Base-by-base conservation (phyloP, 2,113 vertebrate species). In the Mus musculus region DNA sequence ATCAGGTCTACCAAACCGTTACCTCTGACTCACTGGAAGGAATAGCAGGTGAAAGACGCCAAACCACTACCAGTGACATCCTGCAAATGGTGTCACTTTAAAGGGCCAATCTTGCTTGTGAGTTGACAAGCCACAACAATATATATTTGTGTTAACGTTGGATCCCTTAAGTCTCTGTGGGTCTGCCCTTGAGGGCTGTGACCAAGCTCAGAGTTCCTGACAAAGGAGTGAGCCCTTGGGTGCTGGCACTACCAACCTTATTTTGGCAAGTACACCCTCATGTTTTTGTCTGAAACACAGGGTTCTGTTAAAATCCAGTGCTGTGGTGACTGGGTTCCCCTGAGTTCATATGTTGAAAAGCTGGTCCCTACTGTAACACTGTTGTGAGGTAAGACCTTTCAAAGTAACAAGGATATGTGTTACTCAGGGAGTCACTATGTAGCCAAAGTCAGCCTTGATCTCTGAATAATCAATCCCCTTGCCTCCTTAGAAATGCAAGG, bases 221-320 rank as follows among this genome's bases (percentile, higher is more conserved):
- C 24, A 78, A 17, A 7, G 2, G 36, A 12, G 19, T 8, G 59
- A 69, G 39, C 36, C 26, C 33, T 56, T 16, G 0, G 65, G 7
- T 52, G 84, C 61, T 5, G 24, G 22, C 39, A 19, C 33, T 17
- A 28, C 46, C 28, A 3, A 11, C 10, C 28, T 54, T 69, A 71
- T 39, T 36, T 54, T 71, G 24, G 63, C 0, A 1, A 88, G 75
- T 71, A 36, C 0, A 1, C 17, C 7, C 5, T 56, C 0, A 2
- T 33, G 59, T 54, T 72, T 28, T 17, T 22, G n/a, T 65, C n/a
- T 75, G 69, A 59, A 63, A 26, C 33, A 12, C n/a, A 33, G 28
- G 5, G 19, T 10, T 80, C 72, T 42, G 11, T 13, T 54, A 19
- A 24, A 73, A 81, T n/a, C 5, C 0, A 3, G 13, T 42, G 28